Evolutionary conservation across 2,113 vertebrate genomes (phyloP), one percentile per base, ranked within the genome.

Genomic region (Willisornis vidua): DNA sequence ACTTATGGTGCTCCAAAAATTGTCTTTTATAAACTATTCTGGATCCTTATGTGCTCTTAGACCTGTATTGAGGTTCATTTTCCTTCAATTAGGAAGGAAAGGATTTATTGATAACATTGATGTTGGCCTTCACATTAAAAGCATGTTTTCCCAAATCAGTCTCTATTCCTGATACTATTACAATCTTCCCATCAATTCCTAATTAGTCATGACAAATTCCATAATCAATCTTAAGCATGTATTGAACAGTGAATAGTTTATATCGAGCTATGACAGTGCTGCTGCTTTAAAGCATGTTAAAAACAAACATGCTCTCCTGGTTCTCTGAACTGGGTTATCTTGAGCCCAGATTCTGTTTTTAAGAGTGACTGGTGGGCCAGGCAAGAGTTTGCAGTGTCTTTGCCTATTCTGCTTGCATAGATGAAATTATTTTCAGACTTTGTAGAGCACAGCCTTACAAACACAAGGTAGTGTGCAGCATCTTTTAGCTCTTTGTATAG

Each of bases 401-500:
- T 63, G 19, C 65, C 87, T 90, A 33, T 82, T 93, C 87, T 91
- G 71, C 48, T 81, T 68, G 61, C 79, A 73, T 35, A 65, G 78
- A 41, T 51, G n/a, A 93, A 87, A 90, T 91, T 94, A 93, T 95
- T 96, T 96, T 92, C 91, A 92, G 87, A 57, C 66, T 86, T 62
- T 61, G 51, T 81, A 70, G 58, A 89, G 67, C 45, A 16, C 17
- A 62, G 73, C 54, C 76, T 94, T 83, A 78, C 74, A 90, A 91
- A 92, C 78, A 58, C 88, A 92, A 96, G 89, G 92, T 93, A 94
- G 61, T 95, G 83, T 90, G 87, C 59, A 95, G 85, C 82, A 71
- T 96, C 63, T 87, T 85, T 92, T 81, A 87, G 94, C 80, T 97
- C 84, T 92, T 94, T 95, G 81, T 93, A 79, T 93, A 95, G 85